Percentiles rank a stretch among this genome's conserved stretches.
phyloP scores from a whole-genome alignment of 2,797 vertebrate species.

The Helarctos malayanus region DNA sequence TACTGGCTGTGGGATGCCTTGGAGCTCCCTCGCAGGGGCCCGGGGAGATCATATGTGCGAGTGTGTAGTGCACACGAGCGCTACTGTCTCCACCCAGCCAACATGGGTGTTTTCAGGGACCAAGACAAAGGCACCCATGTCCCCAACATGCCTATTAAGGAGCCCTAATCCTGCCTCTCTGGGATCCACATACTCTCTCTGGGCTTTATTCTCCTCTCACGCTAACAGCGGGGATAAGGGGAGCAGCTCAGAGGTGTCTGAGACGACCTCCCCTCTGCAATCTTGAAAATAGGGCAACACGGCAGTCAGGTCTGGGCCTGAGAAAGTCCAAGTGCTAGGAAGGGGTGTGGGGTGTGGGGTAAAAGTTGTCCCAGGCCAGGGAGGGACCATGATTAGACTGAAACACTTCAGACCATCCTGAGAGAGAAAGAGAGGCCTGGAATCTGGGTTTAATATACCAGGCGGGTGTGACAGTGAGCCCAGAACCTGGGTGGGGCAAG shows the following conservation, averaged over 20 bases:
- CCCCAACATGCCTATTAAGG: neutral
- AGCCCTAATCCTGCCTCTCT: neutral
- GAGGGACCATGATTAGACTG: neutral
- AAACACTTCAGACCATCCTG: neutral
- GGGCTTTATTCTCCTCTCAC: neutral
- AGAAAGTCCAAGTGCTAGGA: neutral
- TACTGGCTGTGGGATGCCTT: neutral
- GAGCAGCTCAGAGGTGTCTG: neutral
- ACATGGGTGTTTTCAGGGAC: neutral
- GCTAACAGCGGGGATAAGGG: neutral
- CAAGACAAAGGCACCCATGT: fast-evolving
- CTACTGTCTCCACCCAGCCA: neutral
- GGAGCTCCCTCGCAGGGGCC: neutral
- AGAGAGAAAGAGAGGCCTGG: neutral
- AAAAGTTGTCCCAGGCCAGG: neutral
- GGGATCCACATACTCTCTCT: neutral
- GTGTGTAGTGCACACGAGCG: neutral
- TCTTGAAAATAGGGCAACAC: neutral
- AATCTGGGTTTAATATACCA: neutral
- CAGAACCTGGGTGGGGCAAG: neutral
- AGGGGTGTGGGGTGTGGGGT: neutral
- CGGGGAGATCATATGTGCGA: neutral
- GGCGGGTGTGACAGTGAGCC: neutral
- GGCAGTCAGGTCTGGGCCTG: neutral
- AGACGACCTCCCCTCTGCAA: neutral